Base-by-base conservation (phyloP, 2,797 vertebrate species). In the Apogon talboti region DNA sequence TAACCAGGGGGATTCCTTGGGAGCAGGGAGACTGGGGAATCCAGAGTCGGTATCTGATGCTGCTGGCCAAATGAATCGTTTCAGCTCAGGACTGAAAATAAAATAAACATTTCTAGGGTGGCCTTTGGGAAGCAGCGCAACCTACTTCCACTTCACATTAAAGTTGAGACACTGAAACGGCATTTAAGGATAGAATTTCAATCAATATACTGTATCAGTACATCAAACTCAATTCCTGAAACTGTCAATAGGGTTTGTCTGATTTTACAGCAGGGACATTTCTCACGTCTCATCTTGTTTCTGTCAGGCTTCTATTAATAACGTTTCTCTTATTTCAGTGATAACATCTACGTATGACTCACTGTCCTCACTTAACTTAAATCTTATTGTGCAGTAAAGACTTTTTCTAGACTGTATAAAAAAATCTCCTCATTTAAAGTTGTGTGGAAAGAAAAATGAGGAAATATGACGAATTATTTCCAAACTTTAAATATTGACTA, bases 1-100 rank as follows among this genome's bases (percentile, higher is more conserved):
- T 72, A 66, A 66, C 21, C 40, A 54, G 55, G 60, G 84, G 81
- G 82, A 90, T 87, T 91, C 80, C 85, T 79, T 2, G 4, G 78
- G 54, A 79, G 76, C 71, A 71, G 45, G 68, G 82, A 80, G 67
- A 86, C 78, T 0, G 40, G 73, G 74, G 80, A 84, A 87, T 88
- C 80, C 81, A 71, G 77, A 74, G 41, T 30, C 19, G 1, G 37
- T 51, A 64, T 64, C 30, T 55, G 60, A 42, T 71, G 59, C 61
- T 66, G 61, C 13, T 37, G 40, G 43, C 56, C 59, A 38, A 53
- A 33, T 69, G 47, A 78, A 83, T 42, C 52, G 67, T 78, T 76
- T 75, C 54, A 69, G 69, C 49, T 71, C 47, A 50, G 37, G n/a
- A 40, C 38, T 65, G 28, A 74, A 75, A 68, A 70, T n/a, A 71